Percentiles rank a stretch among this genome's conserved stretches.
These are phyloP conservation scores for Eonycteris spelaea DNA, from an alignment of 2,113 vertebrate genomes.

Conservation along the genomic window DNA sequence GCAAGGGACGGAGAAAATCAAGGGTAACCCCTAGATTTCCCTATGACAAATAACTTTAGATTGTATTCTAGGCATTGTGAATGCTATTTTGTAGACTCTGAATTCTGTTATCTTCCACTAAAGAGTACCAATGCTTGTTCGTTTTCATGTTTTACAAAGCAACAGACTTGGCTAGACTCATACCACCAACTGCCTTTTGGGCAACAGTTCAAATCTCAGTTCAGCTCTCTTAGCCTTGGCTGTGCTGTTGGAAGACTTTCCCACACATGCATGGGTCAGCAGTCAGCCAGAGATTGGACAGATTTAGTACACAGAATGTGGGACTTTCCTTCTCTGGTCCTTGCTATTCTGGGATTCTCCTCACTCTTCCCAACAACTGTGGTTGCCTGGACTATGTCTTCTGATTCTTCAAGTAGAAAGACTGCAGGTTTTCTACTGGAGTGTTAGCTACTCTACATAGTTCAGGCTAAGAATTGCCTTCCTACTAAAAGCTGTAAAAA, in stretches of 20 bases:
- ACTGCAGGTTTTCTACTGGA: not conserved
- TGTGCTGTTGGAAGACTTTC: not conserved
- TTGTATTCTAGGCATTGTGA: not conserved
- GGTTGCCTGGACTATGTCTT: not conserved
- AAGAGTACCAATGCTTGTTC: not conserved
- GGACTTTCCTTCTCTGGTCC: not conserved
- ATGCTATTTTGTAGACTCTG: not conserved
- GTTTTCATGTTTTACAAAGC: not conserved
- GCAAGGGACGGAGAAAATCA: not conserved
- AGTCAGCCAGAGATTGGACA: not conserved
- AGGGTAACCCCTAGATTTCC: not conserved
- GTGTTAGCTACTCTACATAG: not conserved
- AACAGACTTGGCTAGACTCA: not conserved
- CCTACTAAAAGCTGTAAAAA: not conserved
- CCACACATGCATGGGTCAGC: not conserved
- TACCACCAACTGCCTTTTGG: not conserved
- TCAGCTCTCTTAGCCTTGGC: not conserved
- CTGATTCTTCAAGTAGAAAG: not conserved
- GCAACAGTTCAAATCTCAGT: not conserved
- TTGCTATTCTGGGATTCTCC: not conserved
- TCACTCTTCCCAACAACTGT: not conserved
- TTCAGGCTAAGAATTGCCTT: not conserved
- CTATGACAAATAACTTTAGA: not conserved
- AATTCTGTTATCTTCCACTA: not conserved
- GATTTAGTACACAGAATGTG: not conserved